Percentiles rank a stretch among this genome's conserved stretches.
Conservation (phyloP, 2,888 invertebrate genomes). For the Amiota mariae region DNA sequence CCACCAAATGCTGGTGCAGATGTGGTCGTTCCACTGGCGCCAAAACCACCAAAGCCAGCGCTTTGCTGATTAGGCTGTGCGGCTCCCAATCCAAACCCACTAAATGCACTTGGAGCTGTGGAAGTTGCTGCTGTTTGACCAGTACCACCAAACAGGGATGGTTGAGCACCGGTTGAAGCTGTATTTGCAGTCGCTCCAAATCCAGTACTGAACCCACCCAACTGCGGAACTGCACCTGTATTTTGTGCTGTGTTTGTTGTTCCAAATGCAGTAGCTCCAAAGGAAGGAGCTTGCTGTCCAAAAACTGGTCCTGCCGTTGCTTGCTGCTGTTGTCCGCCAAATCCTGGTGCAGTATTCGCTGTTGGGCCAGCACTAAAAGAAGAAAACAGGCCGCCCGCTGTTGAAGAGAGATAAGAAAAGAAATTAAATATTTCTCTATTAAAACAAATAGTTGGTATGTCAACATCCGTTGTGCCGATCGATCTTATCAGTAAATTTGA, state of each 20-base stretch:
- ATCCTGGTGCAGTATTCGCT: constrained; percentile 54
- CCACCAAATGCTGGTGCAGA: constrained; percentile 72
- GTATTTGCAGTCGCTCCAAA: constrained; percentile 70
- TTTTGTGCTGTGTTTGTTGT: constrained; percentile 49
- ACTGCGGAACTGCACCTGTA: constrained; percentile 50
- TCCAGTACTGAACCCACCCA: constrained; percentile 66
- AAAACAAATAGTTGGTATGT: constrained; percentile 19
- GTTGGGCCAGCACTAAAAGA: constrained; percentile 66
- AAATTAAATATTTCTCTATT: constrained; percentile 43
- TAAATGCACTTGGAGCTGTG: constrained; percentile 73
- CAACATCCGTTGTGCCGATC: constrained; percentile 39
- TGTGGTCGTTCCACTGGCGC: constrained; percentile 68
- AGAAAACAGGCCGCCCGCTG: constrained; percentile 67
- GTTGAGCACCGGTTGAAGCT: constrained; percentile 51
- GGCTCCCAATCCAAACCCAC: constrained; percentile 69
- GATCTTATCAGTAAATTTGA: constrained; percentile 46
- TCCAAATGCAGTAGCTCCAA: constrained; percentile 40
- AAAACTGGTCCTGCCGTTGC: constrained; percentile 56
- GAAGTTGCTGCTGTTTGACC: constrained; percentile 63
- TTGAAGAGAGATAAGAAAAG: background rate
- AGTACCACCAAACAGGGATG: constrained; percentile 63
- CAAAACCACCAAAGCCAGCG: constrained; percentile 67
- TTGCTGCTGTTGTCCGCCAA: constrained; percentile 37
- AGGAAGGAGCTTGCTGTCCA: constrained; percentile 38
- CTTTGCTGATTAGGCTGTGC: constrained; percentile 50